phyloP scores from a whole-genome alignment of 1,140 invertebrate species.

The Brachionus rubens region DNA sequence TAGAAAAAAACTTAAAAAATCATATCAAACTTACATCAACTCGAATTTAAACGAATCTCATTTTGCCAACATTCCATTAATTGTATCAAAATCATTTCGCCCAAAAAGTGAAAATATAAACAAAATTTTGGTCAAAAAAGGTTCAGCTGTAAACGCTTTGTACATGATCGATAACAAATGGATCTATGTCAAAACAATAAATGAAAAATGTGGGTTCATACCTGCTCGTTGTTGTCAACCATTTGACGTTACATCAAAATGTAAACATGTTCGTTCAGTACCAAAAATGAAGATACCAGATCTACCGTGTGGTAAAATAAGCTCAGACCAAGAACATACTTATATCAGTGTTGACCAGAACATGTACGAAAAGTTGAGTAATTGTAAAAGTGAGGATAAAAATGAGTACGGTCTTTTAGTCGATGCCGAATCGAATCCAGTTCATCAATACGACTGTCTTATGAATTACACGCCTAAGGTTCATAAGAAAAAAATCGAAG shows the following conservation, averaged over 20 bases:
- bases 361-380: background rate
- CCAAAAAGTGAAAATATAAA: background rate
- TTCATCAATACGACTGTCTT: slow-evolving; percentile 1
- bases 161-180: slow-evolving; percentile 40
- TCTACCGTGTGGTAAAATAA: background rate
- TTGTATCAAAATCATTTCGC: slow-evolving; percentile 21
- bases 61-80: slow-evolving; percentile 32
- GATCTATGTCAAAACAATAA: slow-evolving; percentile 16
- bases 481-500: background rate
- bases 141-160: slow-evolving; percentile 3
- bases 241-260: background rate
- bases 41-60: slow-evolving; percentile 19
- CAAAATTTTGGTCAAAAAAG: background rate
- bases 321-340: background rate
- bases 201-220: slow-evolving; percentile 10
- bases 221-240: slow-evolving; percentile 21
- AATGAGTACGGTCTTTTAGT: background rate
- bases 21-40: background rate
- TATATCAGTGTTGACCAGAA: slow-evolving; percentile 21
- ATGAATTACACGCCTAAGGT: background rate
- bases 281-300: slow-evolving; percentile 7
- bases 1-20: slow-evolving; percentile 21
- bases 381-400: background rate
- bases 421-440: background rate
- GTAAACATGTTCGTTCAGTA: background rate